phyloP scores from a whole-genome alignment of 2,113 vertebrate species.

The Catharus minimus region DNA sequence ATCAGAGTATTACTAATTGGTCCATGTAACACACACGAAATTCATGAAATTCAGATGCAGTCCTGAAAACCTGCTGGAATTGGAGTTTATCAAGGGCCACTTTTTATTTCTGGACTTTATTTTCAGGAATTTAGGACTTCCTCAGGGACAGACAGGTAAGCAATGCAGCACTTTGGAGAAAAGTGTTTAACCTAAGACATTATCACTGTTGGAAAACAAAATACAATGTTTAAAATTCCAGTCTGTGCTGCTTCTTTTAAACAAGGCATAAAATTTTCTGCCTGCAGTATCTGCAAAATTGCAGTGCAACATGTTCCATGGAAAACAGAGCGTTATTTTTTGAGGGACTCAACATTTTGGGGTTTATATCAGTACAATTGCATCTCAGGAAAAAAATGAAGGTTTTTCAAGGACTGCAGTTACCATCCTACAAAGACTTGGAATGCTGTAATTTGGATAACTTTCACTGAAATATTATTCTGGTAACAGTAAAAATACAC shows the following conservation, averaged over 20 bases:
- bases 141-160: neutral
- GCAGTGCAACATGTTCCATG: neutral
- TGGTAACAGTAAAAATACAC: neutral
- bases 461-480: neutral
- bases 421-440: conserved; percentile 8
- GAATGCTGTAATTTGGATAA: conserved; percentile 36
- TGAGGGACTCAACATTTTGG: neutral
- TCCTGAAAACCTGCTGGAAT: neutral
- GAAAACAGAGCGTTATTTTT: neutral
- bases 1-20: neutral
- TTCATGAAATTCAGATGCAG: neutral
- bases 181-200: neutral
- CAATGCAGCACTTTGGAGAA: neutral
- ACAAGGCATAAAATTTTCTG: neutral
- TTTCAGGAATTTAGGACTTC: neutral
- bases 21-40: neutral
- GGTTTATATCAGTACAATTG: neutral
- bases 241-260: neutral
- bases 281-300: neutral
- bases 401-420: conserved; percentile 35
- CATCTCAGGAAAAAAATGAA: conserved; percentile 24
- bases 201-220: neutral
- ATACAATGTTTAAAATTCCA: neutral
- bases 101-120: neutral
- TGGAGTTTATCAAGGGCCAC: neutral